Base-by-base conservation (phyloP, 2,113 vertebrate species). In the Paraplagusia blochii region DNA sequence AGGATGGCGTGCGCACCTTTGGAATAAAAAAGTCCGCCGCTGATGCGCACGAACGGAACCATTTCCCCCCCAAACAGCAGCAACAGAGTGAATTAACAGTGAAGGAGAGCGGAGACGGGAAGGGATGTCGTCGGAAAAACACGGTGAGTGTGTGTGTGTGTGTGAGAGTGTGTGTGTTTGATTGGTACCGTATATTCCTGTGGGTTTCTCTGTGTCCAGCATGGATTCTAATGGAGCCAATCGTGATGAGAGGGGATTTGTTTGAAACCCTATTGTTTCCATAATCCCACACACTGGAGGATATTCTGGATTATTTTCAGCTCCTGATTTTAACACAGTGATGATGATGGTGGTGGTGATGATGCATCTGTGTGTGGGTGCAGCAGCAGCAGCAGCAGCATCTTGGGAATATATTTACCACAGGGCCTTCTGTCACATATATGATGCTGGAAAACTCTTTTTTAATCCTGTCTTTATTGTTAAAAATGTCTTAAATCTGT, bases 41-140 rank as follows among this genome's bases (percentile, higher is more conserved):
- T 29, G 18, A 66, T 11, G 47, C 52, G 53, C 58, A 63, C 45
- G 7, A 49, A 14, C 44, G 40, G 47, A 55, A 59, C 22, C 44
- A 15, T 48, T 63, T 35, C 50, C 29, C 50, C 35, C 19, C 17
- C 69, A 71, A 13, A 70, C 71, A 69, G 10, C 72, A 64, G 58
- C 67, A 29, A 29, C 58, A 76, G 51, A 64, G 44, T 56, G 43
- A 38, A 29, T 42, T 13, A 15, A 65, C 4, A 70, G 60, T 29
- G 66, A 74, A 50, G 67, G 68, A 62, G 61, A 61, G 55, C 66
- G 69, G 48, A 77, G 69, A 71, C 58, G 59, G 38, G 66, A 56
- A 80, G 74, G 57, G 29, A 92, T 92, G 91, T 89, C 90, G 64
- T 86, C 90, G 48, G 89, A 87, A 67, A 92, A 92, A 83, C 89